phyloP scores from a whole-genome alignment of 2,888 invertebrate genomes.

The Stenchaetothrips biformis region DNA sequence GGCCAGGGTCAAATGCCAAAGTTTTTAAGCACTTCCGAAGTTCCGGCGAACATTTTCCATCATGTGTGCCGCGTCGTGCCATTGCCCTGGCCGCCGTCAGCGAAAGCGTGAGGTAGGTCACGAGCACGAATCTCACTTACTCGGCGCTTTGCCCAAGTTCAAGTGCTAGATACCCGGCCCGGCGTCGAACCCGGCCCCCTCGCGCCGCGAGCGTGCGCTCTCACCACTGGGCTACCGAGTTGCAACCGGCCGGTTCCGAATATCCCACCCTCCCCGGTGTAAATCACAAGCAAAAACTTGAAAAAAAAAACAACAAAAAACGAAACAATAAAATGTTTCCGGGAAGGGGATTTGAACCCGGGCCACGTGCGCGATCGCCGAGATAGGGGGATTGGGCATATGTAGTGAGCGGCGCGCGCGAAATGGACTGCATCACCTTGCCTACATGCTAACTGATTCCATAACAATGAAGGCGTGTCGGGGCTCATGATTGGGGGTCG shows the following conservation, averaged over 20 bases:
- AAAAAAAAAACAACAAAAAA: too few species aligned
- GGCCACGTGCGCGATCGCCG: too few species aligned
- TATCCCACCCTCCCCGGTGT: too few species aligned
- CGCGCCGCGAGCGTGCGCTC: too few species aligned
- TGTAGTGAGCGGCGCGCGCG: background rate
- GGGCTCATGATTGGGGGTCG: conserved; percentile 21
- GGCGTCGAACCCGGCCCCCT: background rate
- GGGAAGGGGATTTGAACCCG: too few species aligned
- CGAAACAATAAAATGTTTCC: too few species aligned
- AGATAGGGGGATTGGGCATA: background rate
- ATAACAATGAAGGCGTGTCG: background rate
- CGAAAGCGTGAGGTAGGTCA: background rate
- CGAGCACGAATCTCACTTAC: background rate
- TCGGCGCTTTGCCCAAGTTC: too few species aligned
- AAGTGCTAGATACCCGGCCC: background rate
- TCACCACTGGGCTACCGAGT: too few species aligned
- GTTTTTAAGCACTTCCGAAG: conserved; percentile 21
- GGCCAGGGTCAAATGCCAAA: conserved; percentile 20
- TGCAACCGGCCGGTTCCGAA: too few species aligned
- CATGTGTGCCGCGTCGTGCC: conserved; percentile 5
- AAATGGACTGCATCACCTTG: conserved; percentile 2
- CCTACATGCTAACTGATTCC: conserved; percentile 23
- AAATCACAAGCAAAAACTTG: too few species aligned
- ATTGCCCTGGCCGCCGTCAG: background rate
- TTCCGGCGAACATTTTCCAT: conserved; percentile 19